These are phyloP conservation scores for Chelon labrosus DNA, from an alignment of 2,797 vertebrate genomes.

Conservation along the genomic window DNA sequence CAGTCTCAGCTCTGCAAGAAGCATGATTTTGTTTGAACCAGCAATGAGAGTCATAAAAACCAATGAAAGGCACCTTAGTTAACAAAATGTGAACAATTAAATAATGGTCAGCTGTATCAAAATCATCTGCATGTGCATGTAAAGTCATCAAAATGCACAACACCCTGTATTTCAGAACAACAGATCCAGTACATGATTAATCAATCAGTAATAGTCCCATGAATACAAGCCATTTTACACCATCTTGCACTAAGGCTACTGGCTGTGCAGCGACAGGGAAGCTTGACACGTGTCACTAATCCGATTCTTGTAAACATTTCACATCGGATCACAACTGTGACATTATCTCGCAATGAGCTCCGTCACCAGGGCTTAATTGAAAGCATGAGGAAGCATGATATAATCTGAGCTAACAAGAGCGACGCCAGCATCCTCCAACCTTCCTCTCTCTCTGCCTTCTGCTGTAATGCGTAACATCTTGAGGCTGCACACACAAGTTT, in stretches of 20 bases:
- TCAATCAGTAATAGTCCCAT: background rate
- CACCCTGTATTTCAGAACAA: too few species aligned
- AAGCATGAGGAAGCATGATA: conserved; percentile 14
- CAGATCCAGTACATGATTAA: too few species aligned
- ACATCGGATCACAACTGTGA: conserved; percentile 16
- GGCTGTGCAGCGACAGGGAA: conserved; percentile 6
- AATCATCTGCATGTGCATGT: too few species aligned
- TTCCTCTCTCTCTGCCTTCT: conserved; percentile 21
- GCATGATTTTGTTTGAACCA: too few species aligned
- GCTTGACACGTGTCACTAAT: conserved; percentile 26
- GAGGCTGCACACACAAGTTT: conserved; percentile 42
- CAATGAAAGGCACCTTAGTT: too few species aligned
- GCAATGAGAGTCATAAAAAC: too few species aligned
- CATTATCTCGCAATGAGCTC: conserved; percentile 14
- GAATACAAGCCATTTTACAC: background rate
- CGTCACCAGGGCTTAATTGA: conserved; percentile 25
- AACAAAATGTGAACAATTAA: too few species aligned
- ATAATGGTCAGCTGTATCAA: too few species aligned
- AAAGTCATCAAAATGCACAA: too few species aligned
- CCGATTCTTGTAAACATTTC: conserved; percentile 30
- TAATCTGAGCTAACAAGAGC: conserved; percentile 34
- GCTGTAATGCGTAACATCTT: conserved; percentile 32
- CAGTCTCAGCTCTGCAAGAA: background rate
- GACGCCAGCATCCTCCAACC: conserved; percentile 11
- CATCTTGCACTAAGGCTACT: background rate